A percentile compares a stretch with the other conserved stretches of the same genome.
phyloP scores from a whole-genome alignment of 2,888 invertebrate species.

The Geophilus truncorum region DNA sequence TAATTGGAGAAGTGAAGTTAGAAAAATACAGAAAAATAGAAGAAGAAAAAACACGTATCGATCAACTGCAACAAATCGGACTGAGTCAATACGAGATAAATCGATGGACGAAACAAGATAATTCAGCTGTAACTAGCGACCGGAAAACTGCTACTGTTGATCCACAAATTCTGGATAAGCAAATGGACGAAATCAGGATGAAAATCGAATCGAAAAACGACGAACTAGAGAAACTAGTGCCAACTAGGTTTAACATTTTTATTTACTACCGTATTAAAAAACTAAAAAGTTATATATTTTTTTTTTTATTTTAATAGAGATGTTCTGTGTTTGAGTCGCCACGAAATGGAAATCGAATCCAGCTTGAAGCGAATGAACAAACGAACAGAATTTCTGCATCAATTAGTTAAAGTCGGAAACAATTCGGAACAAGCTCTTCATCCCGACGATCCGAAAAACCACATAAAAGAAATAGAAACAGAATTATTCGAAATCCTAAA shows the following conservation, averaged over 20 bases:
- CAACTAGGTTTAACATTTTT: background rate
- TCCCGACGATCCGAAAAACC: constrained; percentile 33
- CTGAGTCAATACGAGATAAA: background rate
- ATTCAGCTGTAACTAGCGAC: too few species aligned
- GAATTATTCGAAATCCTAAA: constrained; percentile 25
- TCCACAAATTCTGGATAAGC: background rate
- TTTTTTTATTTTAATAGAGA: background rate
- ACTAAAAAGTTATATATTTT: background rate
- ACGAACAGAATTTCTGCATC: constrained; percentile 20
- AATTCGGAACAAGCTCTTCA: background rate
- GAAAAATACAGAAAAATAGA: background rate
- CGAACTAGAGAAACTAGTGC: background rate
- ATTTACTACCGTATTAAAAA: background rate
- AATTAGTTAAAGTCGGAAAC: constrained; percentile 1
- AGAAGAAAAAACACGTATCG: background rate
- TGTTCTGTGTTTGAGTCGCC: constrained; percentile 28
- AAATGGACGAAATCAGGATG: background rate
- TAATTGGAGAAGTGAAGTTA: background rate
- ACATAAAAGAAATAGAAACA: constrained; percentile 30
- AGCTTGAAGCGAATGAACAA: constrained; percentile 30
- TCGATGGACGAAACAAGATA: background rate
- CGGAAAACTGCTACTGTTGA: background rate
- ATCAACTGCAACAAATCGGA: background rate
- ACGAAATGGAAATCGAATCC: constrained; percentile 36
- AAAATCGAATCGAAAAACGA: background rate